Evolutionary conservation across 2,113 vertebrate genomes (phyloP).

Genomic region (Synchiropus splendidus): DNA sequence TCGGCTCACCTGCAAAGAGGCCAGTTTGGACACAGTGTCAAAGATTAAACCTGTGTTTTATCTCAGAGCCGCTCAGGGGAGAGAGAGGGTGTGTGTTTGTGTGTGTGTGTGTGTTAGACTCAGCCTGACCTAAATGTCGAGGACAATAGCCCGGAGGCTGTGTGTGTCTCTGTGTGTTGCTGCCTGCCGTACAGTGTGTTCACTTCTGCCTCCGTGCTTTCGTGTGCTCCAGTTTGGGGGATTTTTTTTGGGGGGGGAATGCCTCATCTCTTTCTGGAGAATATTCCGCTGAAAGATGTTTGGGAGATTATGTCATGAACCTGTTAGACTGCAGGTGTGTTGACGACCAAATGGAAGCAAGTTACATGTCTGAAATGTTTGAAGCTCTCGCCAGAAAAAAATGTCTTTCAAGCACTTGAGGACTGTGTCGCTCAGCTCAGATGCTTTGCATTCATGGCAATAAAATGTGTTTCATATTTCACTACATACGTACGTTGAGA

Average conservation of each 20-base stretch:
- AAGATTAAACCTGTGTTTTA: constrained; percentile 31
- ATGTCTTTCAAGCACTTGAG: constrained; percentile 4
- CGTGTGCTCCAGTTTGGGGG: constrained; percentile 13
- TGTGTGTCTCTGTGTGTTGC: constrained; percentile 20
- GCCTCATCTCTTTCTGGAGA: too few relatives aligned
- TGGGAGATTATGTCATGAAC: too few relatives aligned
- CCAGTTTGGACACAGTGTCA: constrained; percentile 72
- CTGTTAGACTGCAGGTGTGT: too few relatives aligned
- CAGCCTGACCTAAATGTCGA: constrained; percentile 59
- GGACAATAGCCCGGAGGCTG: constrained; percentile 54
- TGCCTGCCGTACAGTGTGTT: constrained; percentile 23
- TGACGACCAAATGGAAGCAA: too few relatives aligned
- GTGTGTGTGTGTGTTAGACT: constrained; percentile 40
- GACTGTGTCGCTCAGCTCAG: too few relatives aligned
- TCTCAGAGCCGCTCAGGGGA: constrained; percentile 68
- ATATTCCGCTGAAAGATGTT: too few relatives aligned
- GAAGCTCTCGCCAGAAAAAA: too few relatives aligned
- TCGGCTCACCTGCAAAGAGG: constrained; percentile 49
- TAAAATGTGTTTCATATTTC: too few relatives aligned
- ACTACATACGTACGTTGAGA: too few relatives aligned
- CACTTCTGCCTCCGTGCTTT: constrained; percentile 27
- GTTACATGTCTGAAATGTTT: too few relatives aligned
- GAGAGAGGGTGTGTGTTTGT: constrained; percentile 34
- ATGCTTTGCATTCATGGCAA: too few relatives aligned
- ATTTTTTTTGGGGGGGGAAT: constrained; percentile 2